A percentile compares a stretch with the other conserved stretches of the same genome.
Conservation (phyloP, 2,888 invertebrate genomes). For the Cephus nigrinus region DNA sequence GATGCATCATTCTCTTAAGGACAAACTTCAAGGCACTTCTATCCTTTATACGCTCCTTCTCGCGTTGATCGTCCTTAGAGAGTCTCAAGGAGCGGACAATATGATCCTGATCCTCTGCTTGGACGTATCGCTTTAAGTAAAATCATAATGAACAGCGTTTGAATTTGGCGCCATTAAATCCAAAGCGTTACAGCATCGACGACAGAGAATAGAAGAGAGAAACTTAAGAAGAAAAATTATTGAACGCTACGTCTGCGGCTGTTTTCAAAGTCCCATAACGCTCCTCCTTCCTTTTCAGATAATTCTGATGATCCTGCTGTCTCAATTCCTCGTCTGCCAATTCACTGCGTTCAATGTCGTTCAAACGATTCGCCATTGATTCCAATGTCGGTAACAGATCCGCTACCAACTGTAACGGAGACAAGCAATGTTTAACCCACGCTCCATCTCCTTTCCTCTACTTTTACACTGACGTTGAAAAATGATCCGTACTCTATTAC, state of each 20-base stretch:
- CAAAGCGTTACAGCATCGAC: background rate
- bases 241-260: constrained; percentile 26
- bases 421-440: background rate
- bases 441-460: background rate
- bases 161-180: background rate
- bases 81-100: constrained; percentile 22
- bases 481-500: constrained; percentile 24
- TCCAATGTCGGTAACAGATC: constrained; percentile 26
- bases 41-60: constrained; percentile 31
- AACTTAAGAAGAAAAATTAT: background rate
- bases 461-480: background rate
- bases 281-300: constrained; percentile 23
- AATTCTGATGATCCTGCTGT: background rate
- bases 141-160: background rate
- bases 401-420: constrained; percentile 4
- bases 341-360: background rate
- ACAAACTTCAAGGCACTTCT: constrained; percentile 42
- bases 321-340: background rate
- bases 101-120: constrained; percentile 17
- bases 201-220: background rate
- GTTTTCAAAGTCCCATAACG: constrained; percentile 24
- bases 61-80: constrained; percentile 15
- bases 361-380: constrained; percentile 10
- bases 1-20: constrained; percentile 34
- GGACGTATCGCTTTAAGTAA: constrained; percentile 22